Evolutionary conservation across 2,113 vertebrate species (phyloP).

Genomic region (Bucco capensis): DNA sequence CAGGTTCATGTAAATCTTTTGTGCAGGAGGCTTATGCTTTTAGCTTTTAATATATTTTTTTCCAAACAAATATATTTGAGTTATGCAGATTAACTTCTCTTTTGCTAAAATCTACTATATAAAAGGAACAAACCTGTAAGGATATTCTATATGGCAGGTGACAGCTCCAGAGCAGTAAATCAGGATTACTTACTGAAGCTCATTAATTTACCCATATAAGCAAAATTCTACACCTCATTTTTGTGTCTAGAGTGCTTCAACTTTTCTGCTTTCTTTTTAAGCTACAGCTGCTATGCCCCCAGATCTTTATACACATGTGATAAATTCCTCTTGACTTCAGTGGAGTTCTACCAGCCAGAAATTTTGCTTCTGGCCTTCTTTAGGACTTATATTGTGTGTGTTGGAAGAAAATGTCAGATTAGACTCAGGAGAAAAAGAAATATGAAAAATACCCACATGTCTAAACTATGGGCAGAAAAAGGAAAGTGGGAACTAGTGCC

Average conservation of each 20-base stretch:
- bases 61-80: background rate
- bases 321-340: conserved; percentile 20
- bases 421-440: conserved; percentile 28
- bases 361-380: conserved; percentile 46
- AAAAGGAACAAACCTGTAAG: background rate
- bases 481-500: background rate
- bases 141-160: background rate
- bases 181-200: background rate
- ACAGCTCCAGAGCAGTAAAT: background rate
- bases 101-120: background rate
- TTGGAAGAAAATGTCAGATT: conserved; percentile 48
- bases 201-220: background rate
- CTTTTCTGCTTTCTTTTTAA: conserved; percentile 14
- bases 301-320: background rate
- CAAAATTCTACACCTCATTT: background rate
- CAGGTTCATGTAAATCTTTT: background rate
- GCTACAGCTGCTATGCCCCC: background rate
- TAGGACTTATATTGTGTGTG: conserved; percentile 10
- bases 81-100: background rate
- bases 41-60: background rate
- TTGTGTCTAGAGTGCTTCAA: background rate
- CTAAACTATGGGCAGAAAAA: background rate
- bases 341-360: background rate
- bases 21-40: background rate
- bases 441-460: background rate